Evolutionary conservation across 2,113 vertebrate genomes (phyloP).

Genomic region (Chloropsis cyanopogon): DNA sequence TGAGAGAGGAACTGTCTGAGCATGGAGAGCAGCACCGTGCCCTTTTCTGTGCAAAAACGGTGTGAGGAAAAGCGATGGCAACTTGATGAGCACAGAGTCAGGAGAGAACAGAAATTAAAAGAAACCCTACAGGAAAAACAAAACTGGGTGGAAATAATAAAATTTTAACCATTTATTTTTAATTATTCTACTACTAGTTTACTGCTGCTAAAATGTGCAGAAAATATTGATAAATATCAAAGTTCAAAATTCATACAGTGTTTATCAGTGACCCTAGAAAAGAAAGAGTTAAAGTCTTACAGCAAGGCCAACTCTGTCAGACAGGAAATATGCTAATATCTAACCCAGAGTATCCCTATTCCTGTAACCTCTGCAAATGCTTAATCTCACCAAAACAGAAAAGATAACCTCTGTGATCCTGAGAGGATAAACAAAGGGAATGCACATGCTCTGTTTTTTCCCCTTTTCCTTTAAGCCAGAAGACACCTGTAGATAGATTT

Average conservation of each 20-base stretch:
- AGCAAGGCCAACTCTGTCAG: background rate
- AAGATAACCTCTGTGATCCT: background rate
- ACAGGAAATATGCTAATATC: slow-evolving; percentile 1
- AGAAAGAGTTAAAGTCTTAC: background rate
- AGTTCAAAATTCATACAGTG: background rate
- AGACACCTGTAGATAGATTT: background rate
- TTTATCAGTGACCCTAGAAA: background rate
- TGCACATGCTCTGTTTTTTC: background rate
- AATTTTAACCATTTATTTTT: background rate
- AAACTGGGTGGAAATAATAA: background rate
- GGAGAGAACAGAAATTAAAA: background rate
- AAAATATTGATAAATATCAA: background rate
- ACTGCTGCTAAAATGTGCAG: background rate
- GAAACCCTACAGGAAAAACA: background rate
- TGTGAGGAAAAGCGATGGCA: background rate
- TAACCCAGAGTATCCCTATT: background rate
- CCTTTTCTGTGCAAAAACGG: background rate
- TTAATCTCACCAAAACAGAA: slow-evolving; percentile 13
- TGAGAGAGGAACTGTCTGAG: background rate
- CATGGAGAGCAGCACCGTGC: accelerated
- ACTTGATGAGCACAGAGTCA: background rate
- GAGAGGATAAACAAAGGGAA: background rate
- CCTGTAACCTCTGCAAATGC: background rate
- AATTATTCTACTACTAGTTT: background rate
- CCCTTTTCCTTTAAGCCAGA: background rate